Percentiles rank a stretch among this genome's conserved stretches.
These are phyloP conservation scores for Chlorodrepanis virens DNA, from an alignment of 2,113 vertebrate species.

Conservation along the genomic window DNA sequence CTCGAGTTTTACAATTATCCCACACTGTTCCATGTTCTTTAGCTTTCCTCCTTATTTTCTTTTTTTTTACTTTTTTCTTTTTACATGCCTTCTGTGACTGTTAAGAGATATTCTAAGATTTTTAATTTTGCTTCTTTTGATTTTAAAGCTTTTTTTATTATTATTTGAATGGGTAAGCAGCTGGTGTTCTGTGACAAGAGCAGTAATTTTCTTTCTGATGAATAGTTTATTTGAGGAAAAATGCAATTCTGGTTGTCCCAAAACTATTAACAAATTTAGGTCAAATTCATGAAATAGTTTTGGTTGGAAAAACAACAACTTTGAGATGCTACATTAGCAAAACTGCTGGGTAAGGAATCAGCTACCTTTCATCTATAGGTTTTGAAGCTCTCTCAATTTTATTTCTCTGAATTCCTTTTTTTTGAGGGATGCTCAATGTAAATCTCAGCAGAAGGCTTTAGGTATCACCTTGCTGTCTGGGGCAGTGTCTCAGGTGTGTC, in stretches of 20 bases:
- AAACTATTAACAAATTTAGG: constrained; percentile 55
- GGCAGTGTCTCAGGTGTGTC: background rate
- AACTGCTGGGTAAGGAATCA: constrained; percentile 26
- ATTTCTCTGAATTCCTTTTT: background rate
- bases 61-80: background rate
- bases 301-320: constrained; percentile 8
- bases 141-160: constrained; percentile 37
- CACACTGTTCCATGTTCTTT: constrained; percentile 26
- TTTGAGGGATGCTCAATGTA: background rate
- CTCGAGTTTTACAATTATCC: constrained; percentile 55
- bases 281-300: constrained; percentile 56
- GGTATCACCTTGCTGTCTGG: background rate
- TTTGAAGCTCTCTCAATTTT: background rate
- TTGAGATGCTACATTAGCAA: background rate
- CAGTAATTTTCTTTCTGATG: constrained; percentile 57
- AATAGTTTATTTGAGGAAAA: constrained; percentile 61
- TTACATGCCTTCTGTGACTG: constrained; percentile 48
- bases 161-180: constrained; percentile 45
- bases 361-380: background rate
- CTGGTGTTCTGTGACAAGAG: constrained; percentile 56
- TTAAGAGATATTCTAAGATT: constrained; percentile 35
- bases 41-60: background rate
- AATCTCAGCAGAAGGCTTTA: background rate
- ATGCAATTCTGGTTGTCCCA: constrained; percentile 45
- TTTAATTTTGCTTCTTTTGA: constrained; percentile 57